These are phyloP conservation scores for Parauchenoglanis ngamensis DNA, from an alignment of 2,797 vertebrate genomes.

Conservation along the genomic window DNA sequence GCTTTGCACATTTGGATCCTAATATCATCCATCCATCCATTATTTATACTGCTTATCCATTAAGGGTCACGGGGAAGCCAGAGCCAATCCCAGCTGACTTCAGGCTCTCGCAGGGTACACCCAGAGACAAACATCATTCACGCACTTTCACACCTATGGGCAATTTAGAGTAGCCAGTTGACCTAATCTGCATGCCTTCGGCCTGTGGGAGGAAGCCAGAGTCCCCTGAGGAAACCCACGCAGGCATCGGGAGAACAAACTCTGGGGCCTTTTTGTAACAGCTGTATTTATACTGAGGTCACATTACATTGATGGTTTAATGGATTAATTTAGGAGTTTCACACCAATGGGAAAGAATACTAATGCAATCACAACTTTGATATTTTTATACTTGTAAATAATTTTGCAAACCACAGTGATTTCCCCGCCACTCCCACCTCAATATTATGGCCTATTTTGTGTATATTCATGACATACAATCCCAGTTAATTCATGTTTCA, in stretches of 20 bases:
- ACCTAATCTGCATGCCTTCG: too few species aligned
- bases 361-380: neutral
- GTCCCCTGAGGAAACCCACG: too few species aligned
- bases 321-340: neutral
- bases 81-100: too few species aligned
- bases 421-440: neutral
- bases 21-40: neutral
- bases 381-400: neutral
- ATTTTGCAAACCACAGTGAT: neutral
- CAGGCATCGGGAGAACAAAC: neutral
- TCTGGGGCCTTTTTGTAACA: neutral
- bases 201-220: too few species aligned
- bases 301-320: neutral
- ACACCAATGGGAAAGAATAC: neutral
- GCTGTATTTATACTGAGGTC: neutral
- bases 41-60: too few species aligned
- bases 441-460: neutral
- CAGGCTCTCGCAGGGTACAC: too few species aligned
- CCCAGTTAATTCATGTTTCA: neutral
- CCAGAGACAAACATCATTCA: too few species aligned
- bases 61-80: too few species aligned
- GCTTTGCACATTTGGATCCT: neutral
- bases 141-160: too few species aligned
- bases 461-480: neutral
- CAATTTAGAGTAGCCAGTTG: too few species aligned